phyloP scores from a whole-genome alignment of 2,797 vertebrate species.

The Cirrhinus molitorella region DNA sequence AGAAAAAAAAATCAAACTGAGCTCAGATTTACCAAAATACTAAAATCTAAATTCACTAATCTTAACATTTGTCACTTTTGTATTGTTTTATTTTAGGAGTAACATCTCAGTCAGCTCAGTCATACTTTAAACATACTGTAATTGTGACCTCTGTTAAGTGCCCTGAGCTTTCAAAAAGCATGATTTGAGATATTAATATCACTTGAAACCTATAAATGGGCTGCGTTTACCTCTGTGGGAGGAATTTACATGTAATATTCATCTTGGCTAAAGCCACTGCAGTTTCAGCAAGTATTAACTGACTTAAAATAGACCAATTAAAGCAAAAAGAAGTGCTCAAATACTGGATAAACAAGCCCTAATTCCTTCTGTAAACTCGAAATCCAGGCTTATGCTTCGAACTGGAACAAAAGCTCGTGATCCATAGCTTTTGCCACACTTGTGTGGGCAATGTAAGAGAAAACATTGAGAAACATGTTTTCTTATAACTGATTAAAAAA shows the following conservation, averaged over 20 bases:
- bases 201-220: not conserved
- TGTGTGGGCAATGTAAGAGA: not conserved
- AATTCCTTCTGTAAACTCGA: not conserved
- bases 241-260: not conserved
- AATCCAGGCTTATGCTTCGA: conserved; percentile 39
- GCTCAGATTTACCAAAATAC: not conserved
- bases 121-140: not conserved
- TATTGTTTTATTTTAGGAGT: not conserved
- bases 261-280: not conserved
- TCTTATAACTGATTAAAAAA: not conserved
- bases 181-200: not conserved
- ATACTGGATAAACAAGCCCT: not conserved
- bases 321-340: not conserved
- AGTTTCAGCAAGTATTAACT: not conserved
- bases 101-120: not conserved
- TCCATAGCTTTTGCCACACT: not conserved
- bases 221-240: not conserved
- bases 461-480: not conserved
- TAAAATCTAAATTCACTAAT: not conserved
- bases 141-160: not conserved
- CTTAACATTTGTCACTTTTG: too few species aligned
- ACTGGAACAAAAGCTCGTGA: conserved; percentile 26
- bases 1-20: conserved; percentile 1
- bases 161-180: not conserved
- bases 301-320: not conserved